phyloP scores from a whole-genome alignment of 2,797 vertebrate species.

The Pagetopsis macropterus region DNA sequence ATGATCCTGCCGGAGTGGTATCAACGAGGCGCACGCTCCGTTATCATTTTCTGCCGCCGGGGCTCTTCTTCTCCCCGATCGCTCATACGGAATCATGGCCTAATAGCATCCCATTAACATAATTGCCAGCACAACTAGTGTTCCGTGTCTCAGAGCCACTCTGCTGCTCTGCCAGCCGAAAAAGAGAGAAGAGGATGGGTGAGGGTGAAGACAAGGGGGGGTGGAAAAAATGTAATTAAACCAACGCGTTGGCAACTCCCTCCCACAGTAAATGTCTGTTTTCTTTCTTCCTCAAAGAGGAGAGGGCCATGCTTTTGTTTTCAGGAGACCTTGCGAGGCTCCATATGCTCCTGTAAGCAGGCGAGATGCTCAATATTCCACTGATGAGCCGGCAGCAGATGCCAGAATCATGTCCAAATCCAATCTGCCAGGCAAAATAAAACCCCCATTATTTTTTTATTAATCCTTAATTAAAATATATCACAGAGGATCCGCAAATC shows the following conservation, averaged over 20 bases:
- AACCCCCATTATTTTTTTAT: constrained; percentile 99
- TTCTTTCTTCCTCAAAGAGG: constrained; percentile 39
- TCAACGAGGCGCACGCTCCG: constrained; percentile 93
- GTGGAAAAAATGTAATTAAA: constrained; percentile 74
- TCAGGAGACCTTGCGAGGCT: constrained; percentile 70
- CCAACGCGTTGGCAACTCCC: constrained; percentile 70
- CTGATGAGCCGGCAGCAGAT: constrained; percentile 79
- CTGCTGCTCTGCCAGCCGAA: constrained; percentile 88
- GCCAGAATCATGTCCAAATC: constrained; percentile 86
- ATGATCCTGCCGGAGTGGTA: constrained; percentile 91
- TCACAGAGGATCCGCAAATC: constrained; percentile 96
- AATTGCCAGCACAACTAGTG: constrained; percentile 98
- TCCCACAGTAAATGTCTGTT: constrained; percentile 60
- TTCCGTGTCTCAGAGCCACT: constrained; percentile 95
- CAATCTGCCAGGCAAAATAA: constrained; percentile 97
- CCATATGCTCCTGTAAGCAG: constrained; percentile 56
- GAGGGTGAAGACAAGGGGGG: constrained; percentile 32
- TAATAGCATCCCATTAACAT: constrained; percentile 99
- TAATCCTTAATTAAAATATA: constrained; percentile 99
- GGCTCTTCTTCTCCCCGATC: constrained; percentile 93
- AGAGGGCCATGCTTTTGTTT: constrained; percentile 64
- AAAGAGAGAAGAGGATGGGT: constrained; percentile 62
- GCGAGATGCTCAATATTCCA: constrained; percentile 70
- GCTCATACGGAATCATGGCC: constrained; percentile 97
- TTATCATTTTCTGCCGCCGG: constrained; percentile 92